Evolutionary conservation across 2,113 vertebrate genomes (phyloP), one percentile per base, ranked within the genome.

Genomic region (Trematocara unimaculatum): DNA sequence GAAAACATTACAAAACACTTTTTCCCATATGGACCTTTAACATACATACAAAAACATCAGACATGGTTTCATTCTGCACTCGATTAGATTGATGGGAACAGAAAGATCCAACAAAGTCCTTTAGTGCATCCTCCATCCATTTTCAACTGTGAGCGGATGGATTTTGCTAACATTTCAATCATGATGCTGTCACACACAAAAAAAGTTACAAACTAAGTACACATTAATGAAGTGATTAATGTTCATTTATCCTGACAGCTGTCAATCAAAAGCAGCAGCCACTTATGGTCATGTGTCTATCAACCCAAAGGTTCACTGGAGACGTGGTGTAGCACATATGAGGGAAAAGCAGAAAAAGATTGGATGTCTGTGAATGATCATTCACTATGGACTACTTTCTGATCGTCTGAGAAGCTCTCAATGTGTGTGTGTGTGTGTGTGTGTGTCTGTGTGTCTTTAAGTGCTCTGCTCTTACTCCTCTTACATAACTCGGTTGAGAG

Each of bases 401-500:
- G 42, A 77, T 29, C 1, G 3, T 26, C 40, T 26, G 20, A 72
- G 40, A 45, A 0, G 70, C 23, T 47, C 45, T 49, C 23, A 31
- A 8, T 17, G 83, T 55, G 42, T 15, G 6, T 42, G 12, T 47
- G 10, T 29, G 14, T 45, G 9, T 26, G 87, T 67, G 14, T 35
- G 0, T 31, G 51, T 60, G 29, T 55, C 9, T 31, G 51, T 53
- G 35, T 55, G 17, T 78, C 8, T 70, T 2, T 17, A 31, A 49
- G 42, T 49, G 23, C 26, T 13, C 3, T 72, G 49, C 80, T 83
- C 42, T 86, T 81, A 49, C 78, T 88, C 38, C 40, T 45, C 80
- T 94, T 94, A 94, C 79, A 87, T 92, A 93, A 94, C 58, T 6
- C 15, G 17, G 84, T 33, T 26, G 56, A 90, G 35, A 83, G 45